Evolutionary conservation across 2,888 invertebrate genomes (phyloP), one percentile per base, ranked within the genome.

Genomic region (Trichacis sp.): DNA sequence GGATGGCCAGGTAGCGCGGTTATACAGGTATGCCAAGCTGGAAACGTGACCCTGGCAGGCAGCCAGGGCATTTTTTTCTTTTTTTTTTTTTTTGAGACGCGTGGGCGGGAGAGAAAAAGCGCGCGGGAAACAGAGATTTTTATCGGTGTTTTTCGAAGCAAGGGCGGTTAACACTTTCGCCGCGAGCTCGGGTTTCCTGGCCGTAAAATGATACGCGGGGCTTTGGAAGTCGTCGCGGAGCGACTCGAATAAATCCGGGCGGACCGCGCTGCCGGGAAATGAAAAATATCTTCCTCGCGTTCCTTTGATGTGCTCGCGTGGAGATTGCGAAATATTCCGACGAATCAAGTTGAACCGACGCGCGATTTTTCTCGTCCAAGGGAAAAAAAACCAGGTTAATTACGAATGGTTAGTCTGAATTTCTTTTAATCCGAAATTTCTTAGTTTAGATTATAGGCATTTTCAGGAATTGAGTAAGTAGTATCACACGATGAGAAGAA

Each of bases 261-360:
- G n/a, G n/a, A n/a, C n/a, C n/a, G n/a, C n/a, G n/a, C n/a, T n/a
- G n/a, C n/a, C n/a, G 33, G 33, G 33, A 33, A 33, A n/a, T 33
- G n/a, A 33, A 33, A 33, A 33, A 33, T n/a, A 33, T 33, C 33
- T 6, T n/a, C 33, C 33, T 33, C 33, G 6, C 11, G 6, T 29
- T 33, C 33, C 33, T 33, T 51, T 38, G 51, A 42, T 52, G 24
- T 15, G 38, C 51, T 14, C 50, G 49, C 49, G 24, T 19, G 51
- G 33, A 33, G 33, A 33, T 33, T n/a, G 33, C 33, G 33, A 33
- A n/a, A 33, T 33, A 33, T 33, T 33, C 33, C 2, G 6, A 11
- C 33, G 33, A n/a, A 33, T 33, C 6, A 33, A 33, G 33, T 33
- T n/a, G 29, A 29, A 29, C n/a, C n/a, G n/a, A n/a, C n/a, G n/a